Evolutionary conservation across 2,113 vertebrate species (phyloP).

Genomic region (Tragelaphus strepsiceros): DNA sequence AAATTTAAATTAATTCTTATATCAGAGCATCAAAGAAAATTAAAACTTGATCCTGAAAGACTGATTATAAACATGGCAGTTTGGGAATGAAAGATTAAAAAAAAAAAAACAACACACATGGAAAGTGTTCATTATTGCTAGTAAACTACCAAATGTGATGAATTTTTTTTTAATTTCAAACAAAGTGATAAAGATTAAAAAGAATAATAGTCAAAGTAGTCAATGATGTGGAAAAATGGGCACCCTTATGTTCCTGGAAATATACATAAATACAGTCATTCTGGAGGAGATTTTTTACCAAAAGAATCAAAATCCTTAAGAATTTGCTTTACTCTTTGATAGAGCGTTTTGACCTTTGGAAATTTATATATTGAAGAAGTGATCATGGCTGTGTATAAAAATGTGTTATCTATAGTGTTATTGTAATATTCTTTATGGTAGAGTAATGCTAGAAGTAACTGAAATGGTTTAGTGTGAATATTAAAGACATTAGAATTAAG

Average conservation of each 20-base stretch:
- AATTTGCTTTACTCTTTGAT: background rate
- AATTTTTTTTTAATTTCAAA: background rate
- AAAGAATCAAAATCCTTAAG: background rate
- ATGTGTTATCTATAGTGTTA: background rate
- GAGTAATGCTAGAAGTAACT: background rate
- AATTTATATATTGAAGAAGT: background rate
- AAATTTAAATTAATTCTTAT: background rate
- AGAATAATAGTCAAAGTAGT: background rate
- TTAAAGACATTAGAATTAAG: background rate
- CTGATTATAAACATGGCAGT: background rate
- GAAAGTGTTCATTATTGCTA: constrained; percentile 22
- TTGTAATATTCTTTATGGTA: background rate
- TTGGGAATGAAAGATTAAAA: background rate
- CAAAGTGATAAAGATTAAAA: background rate
- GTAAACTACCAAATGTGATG: background rate
- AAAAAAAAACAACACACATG: background rate
- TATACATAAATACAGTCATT: background rate
- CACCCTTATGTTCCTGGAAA: background rate
- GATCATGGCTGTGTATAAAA: background rate
- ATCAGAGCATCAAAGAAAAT: background rate
- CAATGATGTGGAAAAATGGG: background rate
- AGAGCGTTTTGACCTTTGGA: background rate
- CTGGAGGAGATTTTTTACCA: background rate
- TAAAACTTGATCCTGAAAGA: background rate
- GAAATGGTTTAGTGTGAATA: background rate